These are phyloP conservation scores for Dissostichus mawsoni DNA, from an alignment of 2,113 vertebrate species.

Conservation along the genomic window DNA sequence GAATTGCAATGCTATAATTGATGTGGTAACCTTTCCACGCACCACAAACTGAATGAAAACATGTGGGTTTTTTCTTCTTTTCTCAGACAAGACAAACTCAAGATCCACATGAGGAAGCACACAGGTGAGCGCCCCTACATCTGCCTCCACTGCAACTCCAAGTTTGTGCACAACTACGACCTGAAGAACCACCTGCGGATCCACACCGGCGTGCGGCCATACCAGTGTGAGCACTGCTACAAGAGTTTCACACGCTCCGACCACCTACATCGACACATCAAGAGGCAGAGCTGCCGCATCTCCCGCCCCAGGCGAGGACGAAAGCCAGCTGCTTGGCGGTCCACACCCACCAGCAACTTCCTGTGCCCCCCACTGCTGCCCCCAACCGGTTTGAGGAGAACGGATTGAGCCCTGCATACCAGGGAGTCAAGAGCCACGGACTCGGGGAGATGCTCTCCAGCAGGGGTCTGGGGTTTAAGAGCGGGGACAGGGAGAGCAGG, in stretches of 20 bases:
- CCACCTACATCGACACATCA: constrained; percentile 97
- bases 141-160: constrained; percentile 98
- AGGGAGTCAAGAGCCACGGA: constrained; percentile 86
- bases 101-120: constrained; percentile 99
- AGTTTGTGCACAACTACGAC: constrained; percentile 99
- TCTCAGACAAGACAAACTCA: constrained; percentile 97
- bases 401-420: constrained; percentile 74
- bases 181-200: constrained; percentile 99
- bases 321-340: constrained; percentile 91
- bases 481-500: constrained; percentile 88
- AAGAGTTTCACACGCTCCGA: constrained; percentile 98
- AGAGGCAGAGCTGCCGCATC: constrained; percentile 95
- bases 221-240: constrained; percentile 99
- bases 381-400: constrained; percentile 81
- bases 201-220: constrained; percentile 96
- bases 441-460: constrained; percentile 80
- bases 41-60: not conserved
- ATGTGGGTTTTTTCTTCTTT: constrained; percentile 35
- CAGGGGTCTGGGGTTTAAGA: constrained; percentile 84
- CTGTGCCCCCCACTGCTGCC: constrained; percentile 83
- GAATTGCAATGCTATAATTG: not conserved
- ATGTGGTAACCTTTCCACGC: constrained; percentile 11
- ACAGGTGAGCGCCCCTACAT: constrained; percentile 97
- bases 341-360: constrained; percentile 79
- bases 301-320: constrained; percentile 90